phyloP scores from a whole-genome alignment of 1,140 invertebrate genomes.

The Brachionus paranguensis region DNA sequence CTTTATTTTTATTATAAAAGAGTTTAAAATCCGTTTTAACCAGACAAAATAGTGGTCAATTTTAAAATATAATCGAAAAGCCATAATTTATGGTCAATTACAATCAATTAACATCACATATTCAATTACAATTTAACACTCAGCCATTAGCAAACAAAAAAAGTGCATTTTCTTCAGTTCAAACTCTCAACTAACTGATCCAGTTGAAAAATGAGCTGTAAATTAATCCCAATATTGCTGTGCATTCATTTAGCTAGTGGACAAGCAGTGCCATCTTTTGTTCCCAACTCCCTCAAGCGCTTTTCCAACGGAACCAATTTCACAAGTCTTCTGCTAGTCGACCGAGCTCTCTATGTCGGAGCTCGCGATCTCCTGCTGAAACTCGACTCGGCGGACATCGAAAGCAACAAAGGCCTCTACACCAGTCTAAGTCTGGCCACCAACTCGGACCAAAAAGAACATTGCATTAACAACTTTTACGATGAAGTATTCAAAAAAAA shows the following conservation, averaged over 20 bases:
- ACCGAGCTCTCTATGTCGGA: slow-evolving; percentile 2
- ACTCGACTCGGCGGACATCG: slow-evolving; percentile 9
- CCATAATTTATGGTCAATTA: slow-evolving; percentile 8
- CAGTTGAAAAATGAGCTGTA: background rate
- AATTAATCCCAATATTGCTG: background rate
- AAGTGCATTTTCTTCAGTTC: background rate
- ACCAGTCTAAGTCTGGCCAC: background rate
- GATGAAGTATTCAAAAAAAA: background rate
- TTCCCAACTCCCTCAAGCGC: background rate
- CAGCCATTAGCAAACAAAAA: slow-evolving; percentile 15
- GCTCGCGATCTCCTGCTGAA: slow-evolving; percentile 14
- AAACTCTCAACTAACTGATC: background rate
- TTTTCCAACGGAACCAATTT: slow-evolving; percentile 36
- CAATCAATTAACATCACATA: background rate
- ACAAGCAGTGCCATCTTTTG: slow-evolving; percentile 6
- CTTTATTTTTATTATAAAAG: background rate
- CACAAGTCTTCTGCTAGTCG: background rate
- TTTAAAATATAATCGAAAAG: background rate
- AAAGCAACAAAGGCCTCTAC: background rate
- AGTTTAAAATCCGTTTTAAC: background rate
- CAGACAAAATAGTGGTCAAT: background rate
- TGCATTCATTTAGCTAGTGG: background rate
- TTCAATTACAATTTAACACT: background rate
- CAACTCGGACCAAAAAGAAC: slow-evolving; percentile 20
- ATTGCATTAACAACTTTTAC: slow-evolving; percentile 20